phyloP scores from a whole-genome alignment of 2,113 vertebrate genomes.

The zebrafish (Danio rerio) region GRCz12tu NC_133181.1:51083501-51084000 shows the following conservation, averaged over 20 bases:
- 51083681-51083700: not conserved
- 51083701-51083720: not conserved
- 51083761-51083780: not conserved
- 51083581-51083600: slow-evolving; percentile 23
- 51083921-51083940: too few relatives aligned
- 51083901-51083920: too few relatives aligned
- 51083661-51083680: not conserved
- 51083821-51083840: too few relatives aligned
- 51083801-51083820: too few relatives aligned
- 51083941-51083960: too few relatives aligned
- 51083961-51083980: too few relatives aligned
- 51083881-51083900: too few relatives aligned
- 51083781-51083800: not conserved
- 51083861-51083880: too few relatives aligned
- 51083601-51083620: slow-evolving; percentile 12
- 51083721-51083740: not conserved
- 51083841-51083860: too few relatives aligned
- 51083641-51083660: not conserved
- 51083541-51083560: slow-evolving; percentile 18
- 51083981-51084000: too few relatives aligned
- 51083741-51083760: too few relatives aligned
- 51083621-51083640: slow-evolving; percentile 22
- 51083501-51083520: slow-evolving; percentile 14
- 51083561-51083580: slow-evolving; percentile 11
- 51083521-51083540: slow-evolving; percentile 39